Conservation (phyloP, 2,888 invertebrate genomes). For the Agonum fuliginosum region DNA sequence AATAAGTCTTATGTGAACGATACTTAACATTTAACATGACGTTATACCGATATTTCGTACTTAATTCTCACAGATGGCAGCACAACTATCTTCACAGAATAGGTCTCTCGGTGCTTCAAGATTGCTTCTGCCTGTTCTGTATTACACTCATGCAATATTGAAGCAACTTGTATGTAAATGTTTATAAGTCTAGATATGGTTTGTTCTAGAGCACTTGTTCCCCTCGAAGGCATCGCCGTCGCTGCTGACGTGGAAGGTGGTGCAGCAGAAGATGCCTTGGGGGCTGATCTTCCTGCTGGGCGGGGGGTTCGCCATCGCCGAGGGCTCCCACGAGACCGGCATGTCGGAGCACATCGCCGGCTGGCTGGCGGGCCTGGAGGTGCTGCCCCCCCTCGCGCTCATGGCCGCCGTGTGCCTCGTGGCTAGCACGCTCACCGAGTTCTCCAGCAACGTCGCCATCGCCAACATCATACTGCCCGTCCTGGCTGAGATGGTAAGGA, state of each 20-base stretch:
- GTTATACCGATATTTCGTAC: too few relatives aligned
- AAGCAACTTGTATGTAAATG: too few relatives aligned
- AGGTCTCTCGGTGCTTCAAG: too few relatives aligned
- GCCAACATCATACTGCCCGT: conserved; percentile 92
- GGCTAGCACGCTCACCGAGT: conserved; percentile 89
- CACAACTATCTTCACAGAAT: too few relatives aligned
- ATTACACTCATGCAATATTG: too few relatives aligned
- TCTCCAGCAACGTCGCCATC: conserved; percentile 93
- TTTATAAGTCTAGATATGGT: too few relatives aligned
- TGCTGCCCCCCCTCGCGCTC: conserved; percentile 79
- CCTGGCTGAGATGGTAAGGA: conserved; percentile 83
- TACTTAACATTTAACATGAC: too few relatives aligned
- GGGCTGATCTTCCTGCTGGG: conserved; percentile 90
- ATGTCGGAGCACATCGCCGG: conserved; percentile 85
- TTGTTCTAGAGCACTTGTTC: conserved; percentile 74
- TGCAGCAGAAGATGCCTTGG: conserved; percentile 93
- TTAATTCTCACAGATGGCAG: too few relatives aligned
- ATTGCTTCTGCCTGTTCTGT: too few relatives aligned
- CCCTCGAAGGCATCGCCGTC: conserved; percentile 81
- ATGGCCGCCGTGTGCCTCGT: conserved; percentile 85
- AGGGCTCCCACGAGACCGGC: conserved; percentile 87
- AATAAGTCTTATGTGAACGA: too few relatives aligned
- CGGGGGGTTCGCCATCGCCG: conserved; percentile 93
- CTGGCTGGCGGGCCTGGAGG: conserved; percentile 80
- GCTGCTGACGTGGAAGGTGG: conserved; percentile 88